Base-by-base conservation (phyloP, 1,140 invertebrate species). In the Calliopsis andreniformis region DNA sequence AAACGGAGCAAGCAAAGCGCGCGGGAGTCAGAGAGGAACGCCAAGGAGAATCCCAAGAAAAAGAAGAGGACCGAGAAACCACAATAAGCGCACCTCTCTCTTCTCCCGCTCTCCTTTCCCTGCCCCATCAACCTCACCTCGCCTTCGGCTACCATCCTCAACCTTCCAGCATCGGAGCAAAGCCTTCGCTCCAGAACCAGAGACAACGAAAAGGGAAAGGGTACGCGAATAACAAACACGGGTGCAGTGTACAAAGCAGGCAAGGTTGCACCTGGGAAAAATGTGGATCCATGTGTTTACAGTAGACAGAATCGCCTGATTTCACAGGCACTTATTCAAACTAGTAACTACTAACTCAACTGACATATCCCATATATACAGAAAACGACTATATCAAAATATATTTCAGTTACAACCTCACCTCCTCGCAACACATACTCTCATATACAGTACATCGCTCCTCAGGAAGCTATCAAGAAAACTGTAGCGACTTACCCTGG, bases 101-200 rank as follows among this genome's bases (percentile, higher is more conserved):
- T 4, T 62, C 28, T 51, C 32, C 43, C 30, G 63, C 53, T 71
- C 71, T 83, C 45, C 39, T 72, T 43, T 63, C 79, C 63, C 35
- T 18, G 18, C 62, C 61, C 61, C 68, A 67, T 49, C 32, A 58
- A 73, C 73, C 35, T 66, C 28, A 63, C n/a, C 43, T 71, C 32
- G 69, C 78, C 62, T 45, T 18, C 20, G 69, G 69, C 61, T 75
- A 67, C 56, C 32, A 58, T 79, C 73, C 35, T 66, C 28, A 63
- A 68, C 55, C 58, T 80, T 45, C 16, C 43, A 42, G 32, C 32
- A 78, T 75, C 67, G 39, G 67, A 42, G 49, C 28, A 35, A n/a
- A n/a, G n/a, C n/a, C n/a, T n/a, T n/a, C n/a, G 30, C 20, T 20
- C 12, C 16, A 42, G n/a, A 18, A 16, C 63, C 56, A 28, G 18